phyloP scores from a whole-genome alignment of 64 coral and sea anemone species.

The Trachythela sp. region DNA sequence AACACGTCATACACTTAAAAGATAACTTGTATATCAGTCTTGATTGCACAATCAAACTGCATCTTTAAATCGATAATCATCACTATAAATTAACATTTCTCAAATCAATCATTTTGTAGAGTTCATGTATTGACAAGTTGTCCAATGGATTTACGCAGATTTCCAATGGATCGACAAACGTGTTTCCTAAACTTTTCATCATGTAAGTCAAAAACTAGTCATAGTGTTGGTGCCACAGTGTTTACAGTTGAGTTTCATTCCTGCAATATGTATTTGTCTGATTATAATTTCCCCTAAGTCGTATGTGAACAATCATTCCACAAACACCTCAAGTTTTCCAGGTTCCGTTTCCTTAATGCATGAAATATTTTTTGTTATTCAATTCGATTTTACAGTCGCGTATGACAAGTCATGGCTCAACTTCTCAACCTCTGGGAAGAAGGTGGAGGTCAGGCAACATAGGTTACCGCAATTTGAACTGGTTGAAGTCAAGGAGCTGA shows the following conservation, averaged over 20 bases:
- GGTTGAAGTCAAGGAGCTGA: neutral
- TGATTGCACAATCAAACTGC: too few relatives aligned
- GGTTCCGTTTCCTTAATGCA: too few relatives aligned
- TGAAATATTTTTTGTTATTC: neutral
- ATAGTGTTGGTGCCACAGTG: too few relatives aligned
- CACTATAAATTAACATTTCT: neutral
- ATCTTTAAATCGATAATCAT: too few relatives aligned
- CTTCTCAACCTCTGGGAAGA: neutral
- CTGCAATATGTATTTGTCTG: too few relatives aligned
- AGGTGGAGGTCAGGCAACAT: neutral
- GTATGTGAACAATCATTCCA: too few relatives aligned
- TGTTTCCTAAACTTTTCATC: conserved; percentile 19
- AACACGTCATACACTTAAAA: too few relatives aligned
- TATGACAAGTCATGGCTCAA: neutral
- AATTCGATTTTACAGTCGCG: neutral
- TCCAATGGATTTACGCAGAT: neutral
- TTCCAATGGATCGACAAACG: conserved; percentile 4
- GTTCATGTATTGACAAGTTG: neutral
- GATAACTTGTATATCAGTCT: too few relatives aligned
- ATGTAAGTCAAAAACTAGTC: too few relatives aligned
- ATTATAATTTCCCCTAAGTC: too few relatives aligned
- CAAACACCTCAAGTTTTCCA: too few relatives aligned
- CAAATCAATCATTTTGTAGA: neutral
- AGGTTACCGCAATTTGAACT: neutral
- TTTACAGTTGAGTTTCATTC: too few relatives aligned